A percentile compares a stretch with the other conserved stretches of the same genome.
Conservation (phyloP, 1,140 invertebrate species). For the Sweltsa coloradensis region DNA sequence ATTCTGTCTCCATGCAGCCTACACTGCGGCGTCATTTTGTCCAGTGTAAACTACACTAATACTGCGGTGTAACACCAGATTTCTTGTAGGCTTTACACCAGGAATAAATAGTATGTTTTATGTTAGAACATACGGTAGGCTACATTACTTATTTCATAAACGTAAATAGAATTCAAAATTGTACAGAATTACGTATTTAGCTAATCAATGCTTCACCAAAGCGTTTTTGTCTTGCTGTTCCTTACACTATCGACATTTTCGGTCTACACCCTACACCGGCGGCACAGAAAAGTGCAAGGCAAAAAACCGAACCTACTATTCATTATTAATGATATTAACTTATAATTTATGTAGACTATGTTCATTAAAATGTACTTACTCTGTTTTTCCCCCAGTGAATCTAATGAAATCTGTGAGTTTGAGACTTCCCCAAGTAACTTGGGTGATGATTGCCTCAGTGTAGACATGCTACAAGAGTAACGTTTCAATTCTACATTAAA, state of each 20-base stretch:
- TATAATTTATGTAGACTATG: background rate
- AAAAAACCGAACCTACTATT: background rate
- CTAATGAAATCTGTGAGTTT: conserved; percentile 60
- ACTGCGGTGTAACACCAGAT: background rate
- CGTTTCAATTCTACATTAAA: no score
- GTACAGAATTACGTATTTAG: no score
- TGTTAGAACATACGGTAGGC: no score
- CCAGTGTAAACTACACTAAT: background rate
- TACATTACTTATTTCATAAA: no score
- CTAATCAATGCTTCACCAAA: no score
- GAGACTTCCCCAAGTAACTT: conserved; percentile 63
- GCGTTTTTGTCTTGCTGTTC: no score
- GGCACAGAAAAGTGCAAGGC: background rate
- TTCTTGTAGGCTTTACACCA: no score
- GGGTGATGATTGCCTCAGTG: conserved; percentile 50
- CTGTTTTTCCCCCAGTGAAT: conserved; percentile 48
- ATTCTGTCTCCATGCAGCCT: background rate
- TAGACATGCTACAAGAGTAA: conserved; percentile 37
- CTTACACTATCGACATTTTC: no score
- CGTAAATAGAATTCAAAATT: no score
- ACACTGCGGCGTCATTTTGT: background rate
- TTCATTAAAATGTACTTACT: background rate
- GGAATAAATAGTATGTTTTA: no score
- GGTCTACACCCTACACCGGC: no score
- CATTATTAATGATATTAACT: background rate